These are phyloP conservation scores for Pteronotus mesoamericanus DNA, from an alignment of 2,797 vertebrate species.

Conservation along the genomic window DNA sequence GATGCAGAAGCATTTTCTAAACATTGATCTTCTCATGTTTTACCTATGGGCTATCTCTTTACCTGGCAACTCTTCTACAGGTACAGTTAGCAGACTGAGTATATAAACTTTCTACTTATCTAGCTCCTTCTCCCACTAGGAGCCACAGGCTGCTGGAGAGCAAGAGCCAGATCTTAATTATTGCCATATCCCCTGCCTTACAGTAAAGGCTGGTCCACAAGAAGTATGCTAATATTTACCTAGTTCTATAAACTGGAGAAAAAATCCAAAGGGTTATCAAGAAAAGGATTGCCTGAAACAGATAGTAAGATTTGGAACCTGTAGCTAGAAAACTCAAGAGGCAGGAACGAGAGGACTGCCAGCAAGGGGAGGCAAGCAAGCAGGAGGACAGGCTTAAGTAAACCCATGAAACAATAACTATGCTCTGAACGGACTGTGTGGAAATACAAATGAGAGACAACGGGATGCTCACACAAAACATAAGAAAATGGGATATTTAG, in stretches of 20 bases:
- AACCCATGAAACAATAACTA: neutral
- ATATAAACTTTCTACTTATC: neutral
- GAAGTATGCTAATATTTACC: neutral
- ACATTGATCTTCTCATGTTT: neutral
- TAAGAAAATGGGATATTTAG: neutral
- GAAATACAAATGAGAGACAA: neutral
- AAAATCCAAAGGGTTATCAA: neutral
- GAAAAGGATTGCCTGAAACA: neutral
- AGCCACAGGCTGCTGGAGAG: neutral
- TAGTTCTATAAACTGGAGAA: neutral
- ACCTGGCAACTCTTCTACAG: neutral
- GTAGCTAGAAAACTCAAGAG: neutral
- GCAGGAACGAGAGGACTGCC: neutral
- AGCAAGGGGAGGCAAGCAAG: neutral
- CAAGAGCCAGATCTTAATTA: neutral
- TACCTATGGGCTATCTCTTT: neutral
- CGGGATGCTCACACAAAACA: neutral
- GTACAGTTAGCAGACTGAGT: neutral
- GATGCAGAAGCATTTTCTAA: slow-evolving; percentile 1
- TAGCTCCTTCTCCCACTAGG: neutral
- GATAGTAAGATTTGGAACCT: neutral
- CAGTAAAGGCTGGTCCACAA: neutral
- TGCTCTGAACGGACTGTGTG: neutral
- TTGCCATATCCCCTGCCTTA: neutral
- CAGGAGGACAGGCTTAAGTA: neutral